Base-by-base conservation (phyloP, 2,113 vertebrate genomes). In the Microtus oregoni region DNA sequence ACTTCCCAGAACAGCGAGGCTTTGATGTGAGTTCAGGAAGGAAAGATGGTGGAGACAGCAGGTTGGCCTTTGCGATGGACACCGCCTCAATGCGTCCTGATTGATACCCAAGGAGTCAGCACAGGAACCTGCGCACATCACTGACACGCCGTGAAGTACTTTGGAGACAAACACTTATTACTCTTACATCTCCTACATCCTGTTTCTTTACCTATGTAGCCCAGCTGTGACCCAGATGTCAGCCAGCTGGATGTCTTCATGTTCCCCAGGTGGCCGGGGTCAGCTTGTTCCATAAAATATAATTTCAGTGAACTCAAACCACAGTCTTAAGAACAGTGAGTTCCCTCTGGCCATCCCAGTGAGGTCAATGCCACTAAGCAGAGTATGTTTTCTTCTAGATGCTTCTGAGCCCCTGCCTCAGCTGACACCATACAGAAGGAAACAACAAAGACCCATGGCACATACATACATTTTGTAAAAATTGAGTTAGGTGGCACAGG, bases 211-310 rank as follows among this genome's bases (percentile, higher is more conserved):
- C 86, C 88, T 95, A 0, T 76, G 9, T 65, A 82, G 86, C 63
- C 68, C 89, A 82, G 89, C 89, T 90, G 67, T 77, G 70, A 65
- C 68, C 68, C 77, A 91, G 50, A 63, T 88, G 73, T 93, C 55
- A 86, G 70, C 41, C 90, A 73, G 58, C 82, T 92, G 95, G 44
- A 83, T 95, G 63, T 35, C 58, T 87, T 95, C 90, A 72, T 19
- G 10, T 92, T 32, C 65, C 90, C 55, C 38, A 8, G 22, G 38
- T 35, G 68, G 5, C 52, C 32, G 76, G 52, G 85, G 55, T 78
- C 94, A 92, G 7, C 72, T 78, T 79, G 41, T 92, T 85, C 91
- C 78, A 95, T 91, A 96, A 91, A 79, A 87, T 90, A 55, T 70
- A 79, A 81, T 95, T 90, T 70, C 94, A 79, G 55, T 86, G n/a